Percentiles rank a stretch among this genome's conserved stretches.
phyloP scores from a whole-genome alignment of 1,140 invertebrate species.

The Diabrotica virgifera region DNA sequence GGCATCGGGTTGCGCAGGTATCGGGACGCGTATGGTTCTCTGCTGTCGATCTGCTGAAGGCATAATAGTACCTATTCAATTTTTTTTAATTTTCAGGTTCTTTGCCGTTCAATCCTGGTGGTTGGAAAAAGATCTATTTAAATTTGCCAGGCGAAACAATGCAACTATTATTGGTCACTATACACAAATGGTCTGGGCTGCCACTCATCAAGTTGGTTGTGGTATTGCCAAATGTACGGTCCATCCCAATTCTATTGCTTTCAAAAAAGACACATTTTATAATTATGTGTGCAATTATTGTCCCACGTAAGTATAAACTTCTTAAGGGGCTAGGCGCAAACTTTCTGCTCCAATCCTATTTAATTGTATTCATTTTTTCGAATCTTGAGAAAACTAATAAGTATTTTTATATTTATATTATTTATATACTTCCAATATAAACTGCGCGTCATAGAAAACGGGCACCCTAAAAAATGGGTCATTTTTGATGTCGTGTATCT shows the following conservation, averaged over 20 bases:
- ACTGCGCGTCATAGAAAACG: too few relatives aligned
- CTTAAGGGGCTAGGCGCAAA: too few relatives aligned
- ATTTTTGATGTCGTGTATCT: too few relatives aligned
- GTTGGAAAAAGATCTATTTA: slow-evolving; percentile 71
- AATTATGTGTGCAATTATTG: slow-evolving; percentile 89
- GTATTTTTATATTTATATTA: too few relatives aligned
- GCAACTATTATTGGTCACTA: slow-evolving; percentile 72
- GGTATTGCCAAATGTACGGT: slow-evolving; percentile 66
- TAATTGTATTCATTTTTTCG: too few relatives aligned
- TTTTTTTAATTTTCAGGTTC: slow-evolving; percentile 56
- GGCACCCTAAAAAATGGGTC: too few relatives aligned
- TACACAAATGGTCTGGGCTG: slow-evolving; percentile 81
- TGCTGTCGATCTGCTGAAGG: too few relatives aligned
- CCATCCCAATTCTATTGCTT: slow-evolving; percentile 35
- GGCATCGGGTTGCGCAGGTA: too few relatives aligned
- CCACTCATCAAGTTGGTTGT: slow-evolving; percentile 74
- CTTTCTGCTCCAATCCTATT: too few relatives aligned
- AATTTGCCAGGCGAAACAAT: slow-evolving; percentile 61
- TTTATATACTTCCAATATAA: too few relatives aligned
- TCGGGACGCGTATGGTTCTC: too few relatives aligned
- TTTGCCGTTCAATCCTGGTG: slow-evolving; percentile 79
- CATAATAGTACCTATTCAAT: neutral
- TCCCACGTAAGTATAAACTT: slow-evolving; percentile 65
- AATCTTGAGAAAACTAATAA: too few relatives aligned
- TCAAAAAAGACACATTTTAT: slow-evolving; percentile 60